Percentiles rank a stretch among this genome's conserved stretches.
Conservation (phyloP, 2,797 vertebrate species). For the Cynopterus sphinx region DNA sequence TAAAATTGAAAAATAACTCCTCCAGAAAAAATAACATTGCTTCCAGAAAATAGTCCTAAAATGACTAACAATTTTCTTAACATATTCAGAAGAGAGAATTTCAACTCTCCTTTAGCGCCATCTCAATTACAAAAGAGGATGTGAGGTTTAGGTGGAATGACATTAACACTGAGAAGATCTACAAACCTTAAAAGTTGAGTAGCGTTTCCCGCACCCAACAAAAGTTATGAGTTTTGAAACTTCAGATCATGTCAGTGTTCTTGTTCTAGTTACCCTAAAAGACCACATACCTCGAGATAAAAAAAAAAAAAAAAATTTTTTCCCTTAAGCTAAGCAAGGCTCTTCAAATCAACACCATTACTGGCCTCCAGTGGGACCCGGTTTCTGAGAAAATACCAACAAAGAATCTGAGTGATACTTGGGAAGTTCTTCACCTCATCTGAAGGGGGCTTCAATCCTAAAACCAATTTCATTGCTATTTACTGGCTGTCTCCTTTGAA, state of each 20-base stretch:
- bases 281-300: background rate
- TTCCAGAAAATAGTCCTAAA: slow-evolving; percentile 33
- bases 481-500: background rate
- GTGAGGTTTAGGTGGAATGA: background rate
- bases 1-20: slow-evolving; percentile 35
- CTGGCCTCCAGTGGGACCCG: background rate
- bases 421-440: background rate
- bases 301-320: background rate
- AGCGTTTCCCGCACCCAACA: background rate
- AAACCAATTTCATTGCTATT: slow-evolving; percentile 19
- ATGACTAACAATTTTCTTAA: slow-evolving; percentile 18
- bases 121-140: background rate
- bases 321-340: background rate
- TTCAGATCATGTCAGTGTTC: background rate
- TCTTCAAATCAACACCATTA: background rate
- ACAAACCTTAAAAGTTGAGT: background rate
- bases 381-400: background rate
- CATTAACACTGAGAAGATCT: background rate
- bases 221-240: background rate
- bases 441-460: background rate
- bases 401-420: background rate
- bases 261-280: slow-evolving; percentile 32
- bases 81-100: background rate
- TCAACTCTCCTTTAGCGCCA: slow-evolving; percentile 22
- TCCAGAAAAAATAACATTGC: slow-evolving; percentile 46